A percentile compares a stretch with the other conserved stretches of the same genome.
Conservation (phyloP, 1,140 invertebrate genomes). For the Monochamus saltuarius region DNA sequence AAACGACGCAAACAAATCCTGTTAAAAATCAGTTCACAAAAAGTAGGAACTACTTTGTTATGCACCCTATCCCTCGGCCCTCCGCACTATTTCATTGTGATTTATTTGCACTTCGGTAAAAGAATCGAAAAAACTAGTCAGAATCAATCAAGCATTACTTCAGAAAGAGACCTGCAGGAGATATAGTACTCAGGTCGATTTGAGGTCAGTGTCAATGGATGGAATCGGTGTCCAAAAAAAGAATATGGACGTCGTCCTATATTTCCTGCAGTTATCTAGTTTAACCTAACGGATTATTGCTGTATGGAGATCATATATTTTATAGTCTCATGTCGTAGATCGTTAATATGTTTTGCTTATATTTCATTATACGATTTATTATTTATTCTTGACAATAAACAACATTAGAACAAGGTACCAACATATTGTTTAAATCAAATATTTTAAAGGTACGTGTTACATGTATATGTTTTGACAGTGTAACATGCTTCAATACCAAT, state of each 20-base stretch:
- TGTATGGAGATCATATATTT: too few relatives aligned
- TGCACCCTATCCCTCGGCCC: conserved; percentile 44
- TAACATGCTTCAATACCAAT: too few relatives aligned
- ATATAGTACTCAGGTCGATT: conserved; percentile 47
- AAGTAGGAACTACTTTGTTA: conserved; percentile 50
- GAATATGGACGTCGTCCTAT: not conserved
- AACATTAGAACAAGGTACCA: too few relatives aligned
- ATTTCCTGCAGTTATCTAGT: too few relatives aligned
- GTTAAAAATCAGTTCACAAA: conserved; percentile 46
- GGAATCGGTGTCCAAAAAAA: conserved; percentile 11
- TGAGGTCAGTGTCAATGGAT: conserved; percentile 41
- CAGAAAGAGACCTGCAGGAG: conserved; percentile 47
- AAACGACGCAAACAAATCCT: conserved; percentile 29
- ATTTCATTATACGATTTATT: too few relatives aligned
- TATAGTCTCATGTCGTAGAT: too few relatives aligned
- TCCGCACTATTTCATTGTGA: conserved; percentile 52
- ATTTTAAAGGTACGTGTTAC: too few relatives aligned
- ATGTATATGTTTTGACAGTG: too few relatives aligned
- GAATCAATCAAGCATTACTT: conserved; percentile 53
- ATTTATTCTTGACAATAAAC: too few relatives aligned
- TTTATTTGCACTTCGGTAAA: conserved; percentile 52
- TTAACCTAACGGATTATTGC: too few relatives aligned
- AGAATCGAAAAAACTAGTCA: conserved; percentile 52
- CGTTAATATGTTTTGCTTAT: too few relatives aligned
- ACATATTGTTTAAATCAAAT: too few relatives aligned